Evolutionary conservation across 2,888 invertebrate species (phyloP).

Genomic region (Nemoura dubitans): DNA sequence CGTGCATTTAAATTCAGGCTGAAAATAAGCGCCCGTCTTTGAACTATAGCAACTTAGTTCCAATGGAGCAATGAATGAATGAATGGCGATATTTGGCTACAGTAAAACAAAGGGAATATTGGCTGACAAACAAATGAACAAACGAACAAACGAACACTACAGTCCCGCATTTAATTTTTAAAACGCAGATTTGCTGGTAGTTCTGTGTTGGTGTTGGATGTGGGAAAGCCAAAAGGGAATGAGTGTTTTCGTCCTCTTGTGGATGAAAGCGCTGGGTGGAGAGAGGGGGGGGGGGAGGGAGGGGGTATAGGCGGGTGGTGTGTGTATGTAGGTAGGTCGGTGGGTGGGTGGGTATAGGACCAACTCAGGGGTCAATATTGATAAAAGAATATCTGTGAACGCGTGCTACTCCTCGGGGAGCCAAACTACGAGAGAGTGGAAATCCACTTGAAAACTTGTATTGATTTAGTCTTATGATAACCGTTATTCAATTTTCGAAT

Average conservation of each 20-base stretch:
- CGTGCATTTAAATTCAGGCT: no score
- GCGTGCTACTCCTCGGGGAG: slow-evolving; percentile 35
- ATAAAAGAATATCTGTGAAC: background rate
- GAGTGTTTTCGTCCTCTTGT: background rate
- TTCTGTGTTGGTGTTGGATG: background rate
- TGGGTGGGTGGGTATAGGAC: background rate
- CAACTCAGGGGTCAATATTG: slow-evolving; percentile 36
- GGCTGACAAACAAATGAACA: background rate
- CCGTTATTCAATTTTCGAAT: slow-evolving; percentile 40
- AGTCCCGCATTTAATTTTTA: background rate
- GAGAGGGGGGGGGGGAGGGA: background rate
- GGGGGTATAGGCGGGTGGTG: background rate
- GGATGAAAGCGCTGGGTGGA: no score
- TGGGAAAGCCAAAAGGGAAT: background rate
- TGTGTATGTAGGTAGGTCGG: background rate
- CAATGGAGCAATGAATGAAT: background rate
- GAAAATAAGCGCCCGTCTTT: background rate
- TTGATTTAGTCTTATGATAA: slow-evolving; percentile 42
- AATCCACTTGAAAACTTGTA: slow-evolving; percentile 41
- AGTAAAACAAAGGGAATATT: background rate
- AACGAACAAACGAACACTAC: no score
- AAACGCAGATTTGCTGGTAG: background rate
- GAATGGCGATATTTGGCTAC: background rate
- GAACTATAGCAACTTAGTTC: background rate
- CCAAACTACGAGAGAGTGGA: slow-evolving; percentile 18